Evolutionary conservation across 1,140 invertebrate species (phyloP).

Genomic region (Anoplophora glabripennis): DNA sequence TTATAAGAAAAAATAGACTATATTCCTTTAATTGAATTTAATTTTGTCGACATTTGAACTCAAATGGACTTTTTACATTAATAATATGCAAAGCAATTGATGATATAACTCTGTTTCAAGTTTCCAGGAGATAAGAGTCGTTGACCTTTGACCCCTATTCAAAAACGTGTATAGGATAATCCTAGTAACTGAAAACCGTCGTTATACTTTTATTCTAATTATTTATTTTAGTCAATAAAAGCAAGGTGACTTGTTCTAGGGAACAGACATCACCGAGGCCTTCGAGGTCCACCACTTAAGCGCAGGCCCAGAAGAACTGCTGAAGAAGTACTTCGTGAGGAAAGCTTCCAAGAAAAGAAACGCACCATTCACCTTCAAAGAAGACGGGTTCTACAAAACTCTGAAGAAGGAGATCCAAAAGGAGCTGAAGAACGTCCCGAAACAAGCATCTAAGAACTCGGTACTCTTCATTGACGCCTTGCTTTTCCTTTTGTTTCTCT

Average conservation of each 20-base stretch:
- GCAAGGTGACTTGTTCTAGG: constrained; percentile 49
- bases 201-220: no score
- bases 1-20: no score
- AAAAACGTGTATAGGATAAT: no score
- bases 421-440: constrained; percentile 33
- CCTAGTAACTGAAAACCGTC: no score
- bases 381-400: constrained; percentile 65
- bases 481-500: constrained; percentile 50
- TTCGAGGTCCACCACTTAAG: constrained; percentile 64
- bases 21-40: no score
- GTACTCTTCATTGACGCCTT: constrained; percentile 57
- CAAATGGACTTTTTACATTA: no score
- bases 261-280: constrained; percentile 70
- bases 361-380: constrained; percentile 61
- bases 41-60: no score
- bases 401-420: constrained; percentile 56
- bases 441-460: constrained; percentile 46
- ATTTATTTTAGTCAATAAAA: no score
- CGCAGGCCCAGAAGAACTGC: constrained; percentile 50
- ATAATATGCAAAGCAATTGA: no score
- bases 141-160: no score
- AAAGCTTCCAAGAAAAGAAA: constrained; percentile 55
- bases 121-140: no score
- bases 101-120: no score
- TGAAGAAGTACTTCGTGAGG: constrained; percentile 59